Evolutionary conservation across 2,797 vertebrate genomes (phyloP).

Genomic region (Pseudochirops corinnae): DNA sequence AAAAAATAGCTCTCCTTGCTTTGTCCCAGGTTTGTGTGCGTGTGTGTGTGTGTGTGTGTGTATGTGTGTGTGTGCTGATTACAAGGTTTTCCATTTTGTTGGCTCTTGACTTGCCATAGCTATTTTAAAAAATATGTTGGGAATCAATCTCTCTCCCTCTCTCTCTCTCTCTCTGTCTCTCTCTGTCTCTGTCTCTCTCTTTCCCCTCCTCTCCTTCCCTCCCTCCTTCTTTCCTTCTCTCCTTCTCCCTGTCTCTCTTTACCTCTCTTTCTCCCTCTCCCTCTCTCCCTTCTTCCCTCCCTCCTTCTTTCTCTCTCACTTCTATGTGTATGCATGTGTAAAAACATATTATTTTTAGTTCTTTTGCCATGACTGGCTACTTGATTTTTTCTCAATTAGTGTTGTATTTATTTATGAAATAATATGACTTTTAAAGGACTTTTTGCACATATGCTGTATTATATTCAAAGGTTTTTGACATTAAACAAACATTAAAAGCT

Average conservation of each 20-base stretch:
- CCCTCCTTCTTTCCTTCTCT: too few relatives aligned
- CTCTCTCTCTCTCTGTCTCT: too few relatives aligned
- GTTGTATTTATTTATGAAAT: not conserved
- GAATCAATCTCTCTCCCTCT: too few relatives aligned
- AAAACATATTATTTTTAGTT: not conserved
- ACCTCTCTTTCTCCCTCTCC: rapidly evolving
- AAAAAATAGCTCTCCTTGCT: not conserved
- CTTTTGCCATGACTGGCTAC: not conserved
- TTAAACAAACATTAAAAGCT: not conserved
- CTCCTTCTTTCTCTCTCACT: too few relatives aligned
- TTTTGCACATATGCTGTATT: not conserved
- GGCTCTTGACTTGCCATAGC: not conserved
- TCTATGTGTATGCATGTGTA: not conserved
- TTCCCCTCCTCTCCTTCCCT: too few relatives aligned
- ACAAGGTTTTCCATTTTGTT: not conserved
- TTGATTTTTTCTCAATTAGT: not conserved
- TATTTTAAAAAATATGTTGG: not conserved
- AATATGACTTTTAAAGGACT: not conserved
- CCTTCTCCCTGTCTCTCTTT: too few relatives aligned
- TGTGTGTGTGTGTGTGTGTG: too few relatives aligned
- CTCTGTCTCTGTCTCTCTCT: too few relatives aligned
- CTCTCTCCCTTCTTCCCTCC: too few relatives aligned
- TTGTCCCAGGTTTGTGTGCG: not conserved
- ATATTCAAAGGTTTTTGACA: not conserved
- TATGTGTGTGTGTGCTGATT: not conserved